Percentiles rank a stretch among this genome's conserved stretches.
These are phyloP conservation scores for Trematocara nigrifrons DNA, from an alignment of 2,113 vertebrate genomes.

Conservation along the genomic window DNA sequence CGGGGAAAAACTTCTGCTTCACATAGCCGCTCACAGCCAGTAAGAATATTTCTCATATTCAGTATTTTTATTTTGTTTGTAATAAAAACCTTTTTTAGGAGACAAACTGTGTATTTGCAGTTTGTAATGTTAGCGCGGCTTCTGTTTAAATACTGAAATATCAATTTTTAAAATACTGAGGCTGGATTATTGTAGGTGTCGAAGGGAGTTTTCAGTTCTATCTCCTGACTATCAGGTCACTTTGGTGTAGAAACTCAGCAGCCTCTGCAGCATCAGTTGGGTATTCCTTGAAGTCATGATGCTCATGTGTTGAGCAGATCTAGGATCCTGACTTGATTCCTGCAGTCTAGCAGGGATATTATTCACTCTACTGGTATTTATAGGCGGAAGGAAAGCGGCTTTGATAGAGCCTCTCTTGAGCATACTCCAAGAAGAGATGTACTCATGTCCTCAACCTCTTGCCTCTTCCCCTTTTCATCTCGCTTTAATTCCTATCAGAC, in stretches of 20 bases:
- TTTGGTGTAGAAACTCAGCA: background rate
- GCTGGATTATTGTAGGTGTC: background rate
- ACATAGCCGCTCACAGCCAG: background rate
- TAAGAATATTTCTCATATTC: background rate
- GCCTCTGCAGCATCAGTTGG: background rate
- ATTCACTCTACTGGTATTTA: constrained; percentile 55
- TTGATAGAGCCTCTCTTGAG: constrained; percentile 51
- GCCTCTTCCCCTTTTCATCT: constrained; percentile 36
- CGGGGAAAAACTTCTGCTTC: background rate
- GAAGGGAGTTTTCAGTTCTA: background rate
- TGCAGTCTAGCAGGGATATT: constrained; percentile 2
- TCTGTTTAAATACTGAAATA: background rate
- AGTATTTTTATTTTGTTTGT: background rate
- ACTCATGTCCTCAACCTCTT: constrained; percentile 50
- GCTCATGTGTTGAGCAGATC: constrained; percentile 69
- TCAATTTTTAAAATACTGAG: fast-evolving
- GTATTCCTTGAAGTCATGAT: background rate
- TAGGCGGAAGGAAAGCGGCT: constrained; percentile 52
- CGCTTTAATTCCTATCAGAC: constrained; percentile 37
- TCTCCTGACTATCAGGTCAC: background rate
- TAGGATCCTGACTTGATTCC: constrained; percentile 33
- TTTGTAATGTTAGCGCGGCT: background rate
- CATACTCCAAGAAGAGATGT: constrained; percentile 47
- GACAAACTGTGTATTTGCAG: background rate
- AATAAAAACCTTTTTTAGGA: background rate